Evolutionary conservation across 2,797 vertebrate species (phyloP), one percentile per base, ranked within the genome.

Genomic region (Oreonectes daqikongensis): DNA sequence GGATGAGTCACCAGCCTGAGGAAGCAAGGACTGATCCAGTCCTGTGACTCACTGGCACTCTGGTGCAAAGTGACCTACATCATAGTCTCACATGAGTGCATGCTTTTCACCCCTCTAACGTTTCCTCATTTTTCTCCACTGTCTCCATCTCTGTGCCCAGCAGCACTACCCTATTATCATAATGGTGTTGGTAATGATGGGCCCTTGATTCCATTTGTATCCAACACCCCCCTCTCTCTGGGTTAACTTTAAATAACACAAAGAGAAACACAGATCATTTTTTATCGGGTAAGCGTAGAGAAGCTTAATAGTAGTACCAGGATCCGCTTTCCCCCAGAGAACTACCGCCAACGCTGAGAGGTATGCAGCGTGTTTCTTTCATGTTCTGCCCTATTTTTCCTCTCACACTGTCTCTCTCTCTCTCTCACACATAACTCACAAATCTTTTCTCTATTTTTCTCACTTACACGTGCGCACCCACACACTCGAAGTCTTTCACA

Each of bases 301-400:
- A 69, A 46, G 55, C 28, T 50, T 79, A 66, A 79, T 75, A 75
- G 80, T 69, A 52, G 76, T 79, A 79, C 72, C 76, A 79, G 72
- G 80, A 79, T 82, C 66, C 40, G 7, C 78, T 77, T 68, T 72
- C 60, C 42, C 72, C 55, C 5, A 28, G 66, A 81, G 73, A 74
- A 52, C 35, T 42, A 44, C 69, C 46, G 46, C 72, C 68, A 79
- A 66, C 38, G 57, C 65, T 84, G 81, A 68, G 69, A 84, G 81
- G 76, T 75, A 84, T 77, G 79, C 79, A 53, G 76, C 48, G 18
- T 77, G 71, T 80, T 78, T 66, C 72, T 83, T 83, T 82, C 68
- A 81, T 83, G 74, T 57, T 48, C 68, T 82, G 81, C 71, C 79
- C 79, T 71, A 76, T 69, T 78, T 81, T 70, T 68, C 68, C 71